Evolutionary conservation across 2,888 invertebrate genomes (phyloP).

Genomic region (Epinotia demarniana): DNA sequence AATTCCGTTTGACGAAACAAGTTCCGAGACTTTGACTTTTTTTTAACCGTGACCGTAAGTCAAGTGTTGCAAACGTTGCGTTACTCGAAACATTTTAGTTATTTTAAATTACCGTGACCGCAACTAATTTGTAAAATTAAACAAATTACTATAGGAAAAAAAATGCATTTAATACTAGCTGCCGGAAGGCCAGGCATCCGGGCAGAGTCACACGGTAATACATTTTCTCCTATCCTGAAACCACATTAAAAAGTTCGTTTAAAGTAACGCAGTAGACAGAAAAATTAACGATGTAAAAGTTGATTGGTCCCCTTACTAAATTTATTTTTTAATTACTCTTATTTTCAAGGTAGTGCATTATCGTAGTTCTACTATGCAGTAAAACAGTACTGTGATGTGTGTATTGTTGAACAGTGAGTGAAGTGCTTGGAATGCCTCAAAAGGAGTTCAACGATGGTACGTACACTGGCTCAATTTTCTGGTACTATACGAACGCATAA

Average conservation of each 20-base stretch:
- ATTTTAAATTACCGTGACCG: background rate
- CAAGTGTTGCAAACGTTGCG: slow-evolving; percentile 24
- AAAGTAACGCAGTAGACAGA: no score
- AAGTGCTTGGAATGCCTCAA: slow-evolving; percentile 16
- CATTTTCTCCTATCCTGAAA: background rate
- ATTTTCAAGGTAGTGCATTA: background rate
- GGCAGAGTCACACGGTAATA: no score
- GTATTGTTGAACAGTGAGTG: background rate
- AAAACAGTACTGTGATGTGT: background rate
- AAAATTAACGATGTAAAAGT: no score
- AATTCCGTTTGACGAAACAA: slow-evolving; percentile 17
- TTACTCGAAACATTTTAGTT: slow-evolving; percentile 6
- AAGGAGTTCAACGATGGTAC: slow-evolving; percentile 25
- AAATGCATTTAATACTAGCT: no score
- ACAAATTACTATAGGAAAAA: background rate
- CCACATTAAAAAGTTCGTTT: no score
- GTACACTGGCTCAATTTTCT: slow-evolving; percentile 1
- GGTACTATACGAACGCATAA: no score
- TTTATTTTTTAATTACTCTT: background rate
- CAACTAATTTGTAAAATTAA: no score
- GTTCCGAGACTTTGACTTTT: slow-evolving; percentile 1
- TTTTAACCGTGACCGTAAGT: slow-evolving; percentile 11
- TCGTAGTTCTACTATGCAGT: background rate
- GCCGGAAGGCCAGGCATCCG: no score
- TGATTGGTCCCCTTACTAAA: no score